Base-by-base conservation (phyloP, 2,888 invertebrate genomes). In the Ormyrus rosae region DNA sequence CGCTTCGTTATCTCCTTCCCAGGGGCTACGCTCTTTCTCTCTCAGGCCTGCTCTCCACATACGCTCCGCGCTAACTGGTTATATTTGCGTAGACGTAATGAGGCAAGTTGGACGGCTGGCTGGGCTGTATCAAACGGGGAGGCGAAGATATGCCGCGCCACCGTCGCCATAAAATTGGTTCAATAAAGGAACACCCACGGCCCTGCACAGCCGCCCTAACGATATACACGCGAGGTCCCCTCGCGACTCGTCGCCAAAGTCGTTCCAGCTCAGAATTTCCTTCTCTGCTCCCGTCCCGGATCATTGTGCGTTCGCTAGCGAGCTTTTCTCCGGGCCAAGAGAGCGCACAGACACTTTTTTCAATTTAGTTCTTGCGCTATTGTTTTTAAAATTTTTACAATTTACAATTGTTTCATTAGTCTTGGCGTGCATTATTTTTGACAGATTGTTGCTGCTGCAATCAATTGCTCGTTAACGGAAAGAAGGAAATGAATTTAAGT, bases 141-240 rank as follows among this genome's bases (percentile, higher is more conserved):
- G 85, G 85, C 82, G 83, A 85, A 86, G 85, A 86, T 86, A 85
- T 84, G 83, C 84, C 84, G 34, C 34, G 34, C 34, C 34, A 34
- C 34, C 34, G 34, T 4, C 34, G 85, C 85, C 84, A 84, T 85
- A 84, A 88, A 87, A 88, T 88, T 88, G 87, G 88, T 88, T 87
- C 88, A 88, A 88, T 88, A 88, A 88, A 87, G 87, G 87, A 86
- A 87, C 87, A 86, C 85, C 87, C 88, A 88, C 88, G 88, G 85
- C 86, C 84, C 84, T 84, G 84, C 34, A 34, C 4, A 34, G 34
- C 83, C 84, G 81, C 82, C 79, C 83, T 85, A 84, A 85, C 82
- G 83, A 85, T 85, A 84, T 81, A 83, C 81, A 81, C 78, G 80
- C 34, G 34, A 34, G 34, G 51, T 10, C 55, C 56, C 53, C 55